These are phyloP conservation scores for Eurosta solidaginis DNA, from an alignment of 1,140 invertebrate genomes.

Conservation along the genomic window DNA sequence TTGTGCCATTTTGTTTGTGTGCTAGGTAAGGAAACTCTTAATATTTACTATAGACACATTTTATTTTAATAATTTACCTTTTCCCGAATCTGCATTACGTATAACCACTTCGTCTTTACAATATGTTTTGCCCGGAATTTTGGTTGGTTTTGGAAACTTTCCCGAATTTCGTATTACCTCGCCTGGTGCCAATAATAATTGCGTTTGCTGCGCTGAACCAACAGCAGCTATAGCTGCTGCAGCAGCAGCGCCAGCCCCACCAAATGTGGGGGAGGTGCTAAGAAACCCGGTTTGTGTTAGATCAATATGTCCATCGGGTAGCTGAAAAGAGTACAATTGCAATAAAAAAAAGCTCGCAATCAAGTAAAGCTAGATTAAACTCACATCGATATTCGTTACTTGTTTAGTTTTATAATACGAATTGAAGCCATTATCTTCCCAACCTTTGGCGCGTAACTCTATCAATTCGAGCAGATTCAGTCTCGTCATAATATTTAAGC, in stretches of 20 bases:
- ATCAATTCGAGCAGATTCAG: slow-evolving; percentile 85
- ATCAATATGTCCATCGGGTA: slow-evolving; percentile 48
- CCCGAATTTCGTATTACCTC: slow-evolving; percentile 86
- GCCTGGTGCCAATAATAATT: slow-evolving; percentile 70
- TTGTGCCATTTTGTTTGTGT: background rate
- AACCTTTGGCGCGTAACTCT: slow-evolving; percentile 84
- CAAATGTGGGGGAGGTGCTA: slow-evolving; percentile 60
- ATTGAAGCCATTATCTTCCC: slow-evolving; percentile 80
- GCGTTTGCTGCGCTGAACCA: slow-evolving; percentile 55
- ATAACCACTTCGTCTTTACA: slow-evolving; percentile 94
- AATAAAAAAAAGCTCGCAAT: background rate
- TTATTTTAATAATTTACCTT: slow-evolving; percentile 73
- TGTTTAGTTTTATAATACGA: slow-evolving; percentile 80
- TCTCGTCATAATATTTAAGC: slow-evolving; percentile 78
- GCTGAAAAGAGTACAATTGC: slow-evolving; percentile 32
- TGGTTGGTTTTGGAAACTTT: slow-evolving; percentile 85
- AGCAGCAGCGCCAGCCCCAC: slow-evolving; percentile 49
- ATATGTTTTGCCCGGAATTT: slow-evolving; percentile 88
- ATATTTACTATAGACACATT: background rate
- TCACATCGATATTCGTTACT: slow-evolving; percentile 73
- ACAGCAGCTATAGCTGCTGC: slow-evolving; percentile 56
- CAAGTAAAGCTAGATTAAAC: slow-evolving; percentile 28
- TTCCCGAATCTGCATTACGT: slow-evolving; percentile 90
- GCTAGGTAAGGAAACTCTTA: background rate
- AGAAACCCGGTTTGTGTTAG: slow-evolving; percentile 51